A percentile compares a stretch with the other conserved stretches of the same genome.
These are phyloP conservation scores for Folsomia manolachei DNA, from an alignment of 2,888 invertebrate genomes.

Conservation along the genomic window DNA sequence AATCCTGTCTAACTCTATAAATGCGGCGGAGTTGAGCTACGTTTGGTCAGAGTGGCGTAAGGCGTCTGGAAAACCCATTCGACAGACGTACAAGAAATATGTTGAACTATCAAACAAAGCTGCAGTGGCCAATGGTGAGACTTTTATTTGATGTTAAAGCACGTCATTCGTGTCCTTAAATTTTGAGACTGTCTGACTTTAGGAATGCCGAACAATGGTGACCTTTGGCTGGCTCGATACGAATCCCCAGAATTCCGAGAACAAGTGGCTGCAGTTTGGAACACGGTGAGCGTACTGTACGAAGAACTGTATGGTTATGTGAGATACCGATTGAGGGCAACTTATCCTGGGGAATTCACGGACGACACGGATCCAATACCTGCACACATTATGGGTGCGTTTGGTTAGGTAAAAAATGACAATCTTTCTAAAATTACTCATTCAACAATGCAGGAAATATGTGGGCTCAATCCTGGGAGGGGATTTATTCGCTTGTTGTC, in stretches of 20 bases:
- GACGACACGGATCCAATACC: constrained; percentile 67
- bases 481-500: constrained; percentile 69
- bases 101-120: constrained; percentile 77
- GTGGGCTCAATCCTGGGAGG: constrained; percentile 81
- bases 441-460: constrained; percentile 61
- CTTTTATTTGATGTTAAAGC: too few species aligned
- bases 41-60: constrained; percentile 81
- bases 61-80: constrained; percentile 73
- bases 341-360: constrained; percentile 58
- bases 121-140: constrained; percentile 67
- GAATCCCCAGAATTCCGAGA: constrained; percentile 59
- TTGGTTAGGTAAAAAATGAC: neutral
- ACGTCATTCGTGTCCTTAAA: too few species aligned
- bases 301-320: constrained; percentile 80
- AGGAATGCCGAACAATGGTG: constrained; percentile 84
- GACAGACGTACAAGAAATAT: constrained; percentile 73
- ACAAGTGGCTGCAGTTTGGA: constrained; percentile 61
- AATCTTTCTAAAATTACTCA: constrained; percentile 4
- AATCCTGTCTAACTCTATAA: constrained; percentile 71
- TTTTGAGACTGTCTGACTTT: constrained; percentile 26
- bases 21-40: constrained; percentile 72
- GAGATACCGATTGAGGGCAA: constrained; percentile 63
- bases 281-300: constrained; percentile 69
- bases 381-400: constrained; percentile 77
- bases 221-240: constrained; percentile 85